Evolutionary conservation across 1,140 invertebrate genomes (phyloP), one percentile per base, ranked within the genome.

Genomic region (Cyrtorhinus lividipennis): DNA sequence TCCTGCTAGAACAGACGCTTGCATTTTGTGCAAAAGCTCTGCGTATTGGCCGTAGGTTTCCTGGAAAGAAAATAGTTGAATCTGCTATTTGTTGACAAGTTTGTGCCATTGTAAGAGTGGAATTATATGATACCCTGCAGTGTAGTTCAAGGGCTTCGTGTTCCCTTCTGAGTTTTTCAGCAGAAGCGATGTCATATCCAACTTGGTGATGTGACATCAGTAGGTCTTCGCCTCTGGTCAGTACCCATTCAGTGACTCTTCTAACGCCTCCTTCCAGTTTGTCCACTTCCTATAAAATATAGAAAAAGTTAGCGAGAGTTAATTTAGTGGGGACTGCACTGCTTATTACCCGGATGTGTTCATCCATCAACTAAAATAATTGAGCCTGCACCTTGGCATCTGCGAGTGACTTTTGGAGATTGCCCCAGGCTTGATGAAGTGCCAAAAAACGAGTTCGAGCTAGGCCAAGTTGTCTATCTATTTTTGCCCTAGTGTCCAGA

Each of bases 81-180:
- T n/a, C n/a, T n/a, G n/a, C n/a, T n/a, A n/a, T n/a, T n/a, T n/a
- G n/a, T n/a, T n/a, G n/a, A n/a, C n/a, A n/a, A n/a, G n/a, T n/a
- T n/a, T n/a, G n/a, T n/a, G n/a, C n/a, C n/a, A n/a, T n/a, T n/a
- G n/a, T n/a, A n/a, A n/a, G n/a, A n/a, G n/a, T n/a, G n/a, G n/a
- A n/a, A n/a, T n/a, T n/a, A n/a, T n/a, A n/a, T n/a, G n/a, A n/a
- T 75, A 84, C 83, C 68, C 84, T 80, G 68, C 87, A 90, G 69
- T 86, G 81, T 63, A 89, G 72, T 71, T 90, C 86, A 18, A 90
- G 73, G 61, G 82, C 77, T 73, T 90, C 86, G 67, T 90, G 86
- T 61, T 84, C 81, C 59, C 79, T 76, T 56, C 86, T 75, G 13
- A 89, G 71, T 64, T 81, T 79, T 67, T 88, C 85, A 2, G 86